Evolutionary conservation across 2,113 vertebrate species (phyloP).

Genomic region (Pungitius pungitius): DNA sequence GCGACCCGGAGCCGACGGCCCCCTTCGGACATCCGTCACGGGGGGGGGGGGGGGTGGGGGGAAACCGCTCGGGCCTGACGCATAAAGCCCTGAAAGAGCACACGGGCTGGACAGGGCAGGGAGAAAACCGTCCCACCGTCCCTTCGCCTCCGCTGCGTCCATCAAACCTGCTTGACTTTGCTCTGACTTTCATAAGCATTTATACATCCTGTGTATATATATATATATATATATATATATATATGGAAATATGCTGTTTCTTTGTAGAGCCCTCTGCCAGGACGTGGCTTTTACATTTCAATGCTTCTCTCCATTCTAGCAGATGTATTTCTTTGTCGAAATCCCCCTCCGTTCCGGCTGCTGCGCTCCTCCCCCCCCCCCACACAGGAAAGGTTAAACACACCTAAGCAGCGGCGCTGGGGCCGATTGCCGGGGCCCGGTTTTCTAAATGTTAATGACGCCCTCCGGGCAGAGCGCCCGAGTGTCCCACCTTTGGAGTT

Average conservation of each 20-base stretch:
- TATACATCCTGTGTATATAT: too few species aligned
- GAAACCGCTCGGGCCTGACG: constrained; percentile 39
- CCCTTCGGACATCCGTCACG: constrained; percentile 53
- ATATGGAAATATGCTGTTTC: constrained; percentile 37
- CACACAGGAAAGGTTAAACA: constrained; percentile 76
- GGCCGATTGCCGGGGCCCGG: constrained; percentile 72
- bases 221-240: neutral
- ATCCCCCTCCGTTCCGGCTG: constrained; percentile 63
- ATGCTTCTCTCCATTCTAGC: constrained; percentile 46
- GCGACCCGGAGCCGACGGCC: constrained; percentile 48
- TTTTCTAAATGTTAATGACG: constrained; percentile 81
- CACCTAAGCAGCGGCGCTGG: constrained; percentile 74
- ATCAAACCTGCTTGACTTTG: constrained; percentile 48
- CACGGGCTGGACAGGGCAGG: constrained; percentile 40
- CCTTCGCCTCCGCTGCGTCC: neutral
- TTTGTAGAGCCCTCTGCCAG: constrained; percentile 36
- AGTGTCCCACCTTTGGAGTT: constrained; percentile 66
- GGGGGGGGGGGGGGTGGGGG: too few species aligned
- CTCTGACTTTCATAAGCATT: constrained; percentile 52
- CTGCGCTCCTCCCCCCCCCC: constrained; percentile 61
- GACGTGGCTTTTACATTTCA: constrained; percentile 56
- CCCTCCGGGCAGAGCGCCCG: constrained; percentile 69
- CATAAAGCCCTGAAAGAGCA: constrained; percentile 37
- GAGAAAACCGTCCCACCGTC: constrained; percentile 21
- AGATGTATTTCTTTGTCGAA: constrained; percentile 63